Conservation (phyloP, 53 echinoderm and acorn worm genomes). For the Patiria pectinifera region DNA sequence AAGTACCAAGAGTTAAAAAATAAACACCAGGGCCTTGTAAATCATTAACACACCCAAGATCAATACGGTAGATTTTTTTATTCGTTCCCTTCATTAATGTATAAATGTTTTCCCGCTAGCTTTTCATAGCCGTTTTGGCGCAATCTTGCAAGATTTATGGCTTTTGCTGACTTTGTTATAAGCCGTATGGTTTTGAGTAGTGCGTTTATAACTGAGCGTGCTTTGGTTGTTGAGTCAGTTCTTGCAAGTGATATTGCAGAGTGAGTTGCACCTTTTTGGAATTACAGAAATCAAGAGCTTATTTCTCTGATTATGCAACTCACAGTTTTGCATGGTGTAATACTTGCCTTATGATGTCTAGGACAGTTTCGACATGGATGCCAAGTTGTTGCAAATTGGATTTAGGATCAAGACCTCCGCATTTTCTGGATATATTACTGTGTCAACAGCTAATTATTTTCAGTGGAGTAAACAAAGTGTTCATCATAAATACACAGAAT, state of each 20-base stretch:
- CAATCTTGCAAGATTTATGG: conserved; percentile 68
- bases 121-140: conserved; percentile 39
- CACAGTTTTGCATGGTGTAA: no score
- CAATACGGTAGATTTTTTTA: conserved; percentile 61
- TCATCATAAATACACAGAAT: background rate
- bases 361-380: background rate
- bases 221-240: conserved; percentile 34
- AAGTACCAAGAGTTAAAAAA: conserved; percentile 44
- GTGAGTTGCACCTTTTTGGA: conserved; percentile 6
- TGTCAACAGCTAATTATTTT: background rate
- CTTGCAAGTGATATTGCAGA: conserved; percentile 38
- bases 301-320: no score
- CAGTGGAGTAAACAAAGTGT: background rate
- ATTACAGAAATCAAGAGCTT: background rate
- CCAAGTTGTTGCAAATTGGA: background rate
- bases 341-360: no score
- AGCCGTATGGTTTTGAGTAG: conserved; percentile 42
- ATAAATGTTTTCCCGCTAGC: conserved; percentile 56
- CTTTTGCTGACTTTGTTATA: conserved; percentile 51
- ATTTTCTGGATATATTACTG: background rate
- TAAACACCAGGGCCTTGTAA: conserved; percentile 57
- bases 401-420: background rate
- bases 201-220: conserved; percentile 51
- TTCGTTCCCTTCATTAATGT: conserved; percentile 58
- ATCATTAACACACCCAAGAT: conserved; percentile 61